Evolutionary conservation across 1,140 invertebrate genomes (phyloP).

Genomic region (Saccostrea glomerata): DNA sequence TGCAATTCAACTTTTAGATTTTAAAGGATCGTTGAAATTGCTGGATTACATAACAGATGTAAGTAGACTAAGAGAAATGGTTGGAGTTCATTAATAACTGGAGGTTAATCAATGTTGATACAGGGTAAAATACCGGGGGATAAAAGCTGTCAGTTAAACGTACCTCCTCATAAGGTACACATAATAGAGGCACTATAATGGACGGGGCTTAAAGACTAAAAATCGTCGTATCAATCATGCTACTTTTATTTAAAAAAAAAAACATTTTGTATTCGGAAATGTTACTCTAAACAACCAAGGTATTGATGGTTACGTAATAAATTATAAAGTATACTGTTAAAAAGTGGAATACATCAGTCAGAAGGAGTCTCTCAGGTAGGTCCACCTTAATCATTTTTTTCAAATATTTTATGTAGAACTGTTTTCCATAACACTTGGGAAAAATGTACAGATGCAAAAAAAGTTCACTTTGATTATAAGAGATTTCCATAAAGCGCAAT

Average conservation of each 20-base stretch:
- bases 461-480: no score
- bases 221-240: neutral
- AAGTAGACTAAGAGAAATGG: neutral
- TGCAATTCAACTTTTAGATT: neutral
- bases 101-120: neutral
- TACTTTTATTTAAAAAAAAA: neutral
- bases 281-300: neutral
- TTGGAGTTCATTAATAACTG: neutral
- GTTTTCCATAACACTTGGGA: no score
- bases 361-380: no score
- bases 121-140: neutral
- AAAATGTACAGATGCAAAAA: no score
- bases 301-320: neutral
- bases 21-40: neutral
- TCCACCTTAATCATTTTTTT: no score
- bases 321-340: neutral
- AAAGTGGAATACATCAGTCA: no score
- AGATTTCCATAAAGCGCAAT: no score
- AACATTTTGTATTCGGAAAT: neutral
- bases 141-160: neutral
- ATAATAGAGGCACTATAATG: neutral
- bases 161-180: neutral
- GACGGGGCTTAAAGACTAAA: neutral
- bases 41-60: constrained; percentile 1
- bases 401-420: no score